Percentiles rank a stretch among this genome's conserved stretches.
phyloP scores from a whole-genome alignment of 2,888 invertebrate genomes.

The Chydorus sphaericus region DNA sequence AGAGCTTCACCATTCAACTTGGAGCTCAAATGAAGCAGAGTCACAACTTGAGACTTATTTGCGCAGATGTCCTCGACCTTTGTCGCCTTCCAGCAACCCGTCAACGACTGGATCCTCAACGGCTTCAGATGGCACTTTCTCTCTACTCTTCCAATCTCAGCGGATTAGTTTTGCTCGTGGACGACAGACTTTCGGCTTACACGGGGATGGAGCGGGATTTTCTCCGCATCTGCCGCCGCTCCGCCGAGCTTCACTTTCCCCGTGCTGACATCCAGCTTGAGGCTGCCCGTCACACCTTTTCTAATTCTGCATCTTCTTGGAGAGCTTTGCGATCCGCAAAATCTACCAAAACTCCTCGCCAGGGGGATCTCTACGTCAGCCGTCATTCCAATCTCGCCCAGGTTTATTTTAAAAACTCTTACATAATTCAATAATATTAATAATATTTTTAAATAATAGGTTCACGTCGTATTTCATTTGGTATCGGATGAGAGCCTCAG shows the following conservation, averaged over 20 bases:
- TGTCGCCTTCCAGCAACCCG: conserved; percentile 32
- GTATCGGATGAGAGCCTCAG: conserved; percentile 59
- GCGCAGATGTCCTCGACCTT: conserved; percentile 68
- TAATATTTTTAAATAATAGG: conserved; percentile 25
- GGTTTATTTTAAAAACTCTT: background rate
- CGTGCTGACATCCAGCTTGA: conserved; percentile 72
- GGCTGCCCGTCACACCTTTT: conserved; percentile 35
- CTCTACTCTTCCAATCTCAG: conserved; percentile 83
- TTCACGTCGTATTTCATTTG: conserved; percentile 90
- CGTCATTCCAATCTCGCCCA: conserved; percentile 87
- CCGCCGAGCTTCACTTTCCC: conserved; percentile 86
- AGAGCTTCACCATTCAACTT: conserved; percentile 93
- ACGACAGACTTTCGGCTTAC: conserved; percentile 45
- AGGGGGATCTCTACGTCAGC: conserved; percentile 74
- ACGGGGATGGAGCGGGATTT: conserved; percentile 45
- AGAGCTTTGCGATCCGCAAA: background rate
- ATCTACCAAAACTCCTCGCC: conserved; percentile 39
- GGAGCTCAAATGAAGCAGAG: conserved; percentile 97
- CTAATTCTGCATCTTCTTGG: background rate
- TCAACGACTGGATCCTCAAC: conserved; percentile 40
- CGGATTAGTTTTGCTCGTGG: conserved; percentile 70
- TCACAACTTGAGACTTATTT: conserved; percentile 87
- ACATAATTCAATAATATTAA: background rate
- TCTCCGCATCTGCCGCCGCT: conserved; percentile 23
- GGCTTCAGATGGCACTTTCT: conserved; percentile 81